Evolutionary conservation across 2,113 vertebrate genomes (phyloP).

Genomic region (Balaenoptera acutorostrata): DNA sequence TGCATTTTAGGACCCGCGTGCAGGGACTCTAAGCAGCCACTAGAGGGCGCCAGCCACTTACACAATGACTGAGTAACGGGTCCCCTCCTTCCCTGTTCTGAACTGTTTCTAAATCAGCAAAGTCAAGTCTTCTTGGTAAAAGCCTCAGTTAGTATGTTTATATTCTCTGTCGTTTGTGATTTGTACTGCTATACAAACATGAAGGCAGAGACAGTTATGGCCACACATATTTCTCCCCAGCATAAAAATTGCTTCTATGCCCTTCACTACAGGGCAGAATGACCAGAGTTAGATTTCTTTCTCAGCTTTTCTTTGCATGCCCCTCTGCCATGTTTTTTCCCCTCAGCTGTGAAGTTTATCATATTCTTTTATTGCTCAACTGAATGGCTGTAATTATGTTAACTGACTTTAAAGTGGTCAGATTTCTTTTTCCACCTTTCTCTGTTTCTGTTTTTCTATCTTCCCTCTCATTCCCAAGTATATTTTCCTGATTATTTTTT

Average conservation of each 20-base stretch:
- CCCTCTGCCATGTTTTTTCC: background rate
- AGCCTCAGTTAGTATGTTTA: background rate
- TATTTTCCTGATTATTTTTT: background rate
- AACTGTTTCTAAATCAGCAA: background rate
- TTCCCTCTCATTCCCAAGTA: background rate
- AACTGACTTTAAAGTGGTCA: background rate
- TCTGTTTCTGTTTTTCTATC: background rate
- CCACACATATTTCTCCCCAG: background rate
- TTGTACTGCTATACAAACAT: background rate
- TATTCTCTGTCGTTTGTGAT: background rate
- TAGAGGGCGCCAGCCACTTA: constrained; percentile 3
- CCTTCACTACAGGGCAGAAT: background rate
- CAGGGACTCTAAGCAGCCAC: background rate
- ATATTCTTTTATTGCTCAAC: background rate
- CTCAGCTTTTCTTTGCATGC: background rate
- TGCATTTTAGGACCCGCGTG: background rate
- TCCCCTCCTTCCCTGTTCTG: background rate
- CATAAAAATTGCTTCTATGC: background rate
- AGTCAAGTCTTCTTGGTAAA: background rate
- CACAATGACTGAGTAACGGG: background rate
- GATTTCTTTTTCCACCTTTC: background rate
- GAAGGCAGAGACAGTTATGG: background rate
- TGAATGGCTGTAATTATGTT: background rate
- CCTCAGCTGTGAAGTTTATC: background rate
- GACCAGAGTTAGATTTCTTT: background rate